Conservation (phyloP, 2,888 invertebrate genomes). For the Epinotia nisella region DNA sequence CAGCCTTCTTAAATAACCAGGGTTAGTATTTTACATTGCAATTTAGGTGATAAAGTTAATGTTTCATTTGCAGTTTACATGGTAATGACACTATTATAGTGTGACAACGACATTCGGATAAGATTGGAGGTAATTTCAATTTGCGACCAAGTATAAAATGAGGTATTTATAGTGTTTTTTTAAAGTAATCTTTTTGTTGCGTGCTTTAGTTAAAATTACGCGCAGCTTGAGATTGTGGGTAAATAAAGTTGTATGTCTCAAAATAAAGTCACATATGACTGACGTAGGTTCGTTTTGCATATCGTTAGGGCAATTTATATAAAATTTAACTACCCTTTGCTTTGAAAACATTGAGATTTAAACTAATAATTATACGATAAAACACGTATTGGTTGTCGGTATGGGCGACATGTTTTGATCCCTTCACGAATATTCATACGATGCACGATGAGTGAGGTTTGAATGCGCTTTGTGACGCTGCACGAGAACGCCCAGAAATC, state of each 20-base stretch:
- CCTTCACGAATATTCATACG: no score
- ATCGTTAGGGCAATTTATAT: no score
- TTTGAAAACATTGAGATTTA: not conserved
- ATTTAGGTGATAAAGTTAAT: slow-evolving; percentile 44
- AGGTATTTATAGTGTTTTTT: not conserved
- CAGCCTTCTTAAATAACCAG: not conserved
- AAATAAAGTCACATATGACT: no score
- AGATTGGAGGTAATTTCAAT: slow-evolving; percentile 23
- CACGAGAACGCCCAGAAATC: no score
- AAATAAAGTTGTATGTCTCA: no score
- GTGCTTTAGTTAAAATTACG: not conserved
- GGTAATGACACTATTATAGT: slow-evolving; percentile 52
- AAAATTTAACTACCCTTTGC: not conserved
- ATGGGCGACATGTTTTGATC: no score
- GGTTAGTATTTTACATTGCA: slow-evolving; percentile 5
- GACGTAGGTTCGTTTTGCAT: no score
- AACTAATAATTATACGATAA: no score
- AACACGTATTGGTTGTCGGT: no score
- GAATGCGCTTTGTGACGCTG: no score
- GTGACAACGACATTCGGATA: slow-evolving; percentile 51
- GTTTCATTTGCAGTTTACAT: slow-evolving; percentile 55
- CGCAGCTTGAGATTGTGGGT: not conserved
- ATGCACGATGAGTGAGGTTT: no score
- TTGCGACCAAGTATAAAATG: slow-evolving; percentile 20
- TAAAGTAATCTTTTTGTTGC: not conserved